Evolutionary conservation across 2,888 invertebrate species (phyloP).

Genomic region (Cylloceria caligata): DNA sequence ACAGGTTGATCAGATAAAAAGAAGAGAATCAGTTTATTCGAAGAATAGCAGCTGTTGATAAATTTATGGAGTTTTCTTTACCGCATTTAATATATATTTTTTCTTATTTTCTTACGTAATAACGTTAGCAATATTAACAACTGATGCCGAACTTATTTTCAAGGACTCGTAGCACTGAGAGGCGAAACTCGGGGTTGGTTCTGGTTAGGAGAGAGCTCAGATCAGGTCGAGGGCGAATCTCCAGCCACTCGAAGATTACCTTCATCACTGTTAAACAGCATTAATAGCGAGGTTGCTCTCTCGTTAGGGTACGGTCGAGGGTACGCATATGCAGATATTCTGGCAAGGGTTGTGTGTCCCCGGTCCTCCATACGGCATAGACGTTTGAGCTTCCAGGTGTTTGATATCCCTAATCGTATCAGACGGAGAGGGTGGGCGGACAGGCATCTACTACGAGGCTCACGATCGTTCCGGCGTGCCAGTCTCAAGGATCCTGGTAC

Average conservation of each 20-base stretch:
- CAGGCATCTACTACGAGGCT: constrained; percentile 1
- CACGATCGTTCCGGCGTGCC: constrained; percentile 26
- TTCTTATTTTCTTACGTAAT: background rate
- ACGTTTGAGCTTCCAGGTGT: constrained; percentile 49
- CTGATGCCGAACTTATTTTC: constrained; percentile 1
- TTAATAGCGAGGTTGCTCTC: background rate
- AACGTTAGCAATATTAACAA: background rate
- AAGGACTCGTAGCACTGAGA: background rate
- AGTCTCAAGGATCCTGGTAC: constrained; percentile 27
- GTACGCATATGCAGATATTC: constrained; percentile 28
- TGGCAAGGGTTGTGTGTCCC: constrained; percentile 30
- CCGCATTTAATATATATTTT: background rate
- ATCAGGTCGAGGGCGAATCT: constrained; percentile 11
- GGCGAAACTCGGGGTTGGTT: background rate
- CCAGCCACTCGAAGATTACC: constrained; percentile 18
- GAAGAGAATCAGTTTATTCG: background rate
- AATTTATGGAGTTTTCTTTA: background rate
- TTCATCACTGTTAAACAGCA: constrained; percentile 9
- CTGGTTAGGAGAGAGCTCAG: background rate
- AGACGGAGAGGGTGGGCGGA: constrained; percentile 5
- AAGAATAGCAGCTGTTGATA: no score
- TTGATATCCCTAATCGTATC: constrained; percentile 60
- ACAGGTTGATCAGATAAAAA: background rate
- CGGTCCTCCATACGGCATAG: constrained; percentile 35
- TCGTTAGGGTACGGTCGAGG: constrained; percentile 11